Evolutionary conservation across 2,113 vertebrate species (phyloP), one percentile per base, ranked within the genome.

Genomic region (Festucalex cinctus): DNA sequence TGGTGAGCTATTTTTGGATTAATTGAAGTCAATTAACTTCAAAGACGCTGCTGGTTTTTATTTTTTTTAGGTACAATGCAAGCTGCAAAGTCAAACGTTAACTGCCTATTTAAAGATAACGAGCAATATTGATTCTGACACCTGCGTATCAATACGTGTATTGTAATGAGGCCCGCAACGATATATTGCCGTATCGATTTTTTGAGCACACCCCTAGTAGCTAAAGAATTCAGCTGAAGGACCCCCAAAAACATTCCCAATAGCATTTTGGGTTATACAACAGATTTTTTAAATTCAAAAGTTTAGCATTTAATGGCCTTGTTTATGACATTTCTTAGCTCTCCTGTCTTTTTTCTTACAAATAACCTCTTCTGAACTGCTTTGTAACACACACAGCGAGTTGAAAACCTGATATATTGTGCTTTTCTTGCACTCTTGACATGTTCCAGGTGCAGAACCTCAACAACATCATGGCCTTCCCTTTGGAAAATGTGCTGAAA

Each of bases 401-500:
- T 49, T 65, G 44, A 35, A 65, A 65, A 49, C 28, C 8, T 49
- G 19, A 46, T 35, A 28, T 48, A 65, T 28, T 7, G 26, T 32
- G 16, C 54, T 63, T 57, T 28, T 49, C 24, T 65, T 43, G n/a
- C 72, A 65, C 65, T 66, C 19, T 51, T 72, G 63, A 12, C 19
- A 7, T 61, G 32, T 79, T 76, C 39, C 83, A 99, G 97, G 93
- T 98, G 66, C 95, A 99, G 87, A 99, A 98, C 81, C 90, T 99
- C 73, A 96, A 96, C 85, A 98, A 96, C 85, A 99, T 98, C 4
- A 91, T 99, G 74, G 95, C 96, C 6, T 99, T 99, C 80, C 97
- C 97, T 26, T 82, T 99, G 91, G 97, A 99, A 80, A 98, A 92
- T 49, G 88, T 98, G 69, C 83, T 98, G 86, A 98, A 97, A 86